Evolutionary conservation across 2,113 vertebrate species (phyloP), one percentile per base, ranked within the genome.

Genomic region (Drymodes brunneopygia): DNA sequence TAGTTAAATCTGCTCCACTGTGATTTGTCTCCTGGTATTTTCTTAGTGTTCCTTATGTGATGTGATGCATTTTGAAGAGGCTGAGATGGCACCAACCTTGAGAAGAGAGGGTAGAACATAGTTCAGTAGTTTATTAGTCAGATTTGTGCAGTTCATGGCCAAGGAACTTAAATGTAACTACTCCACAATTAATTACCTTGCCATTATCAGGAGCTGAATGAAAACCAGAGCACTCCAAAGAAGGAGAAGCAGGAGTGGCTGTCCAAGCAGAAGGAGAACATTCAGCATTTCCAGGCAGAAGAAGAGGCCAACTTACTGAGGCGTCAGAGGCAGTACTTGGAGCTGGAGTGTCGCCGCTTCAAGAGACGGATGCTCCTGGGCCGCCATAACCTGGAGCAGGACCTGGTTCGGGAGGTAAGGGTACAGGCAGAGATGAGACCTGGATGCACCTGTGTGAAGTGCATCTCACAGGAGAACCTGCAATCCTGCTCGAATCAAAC

Each of bases 241-340:
- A 99, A 99, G 95, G 99, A 99, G 97, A 99, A 99, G 94, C 99
- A 99, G 92, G 99, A 99, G 83, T 99, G 99, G 99, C 97, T 99
- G 86, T 99, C 99, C 82, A 99, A 99, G 97, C 99, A 99, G 97
- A 99, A 99, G 94, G 99, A 99, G 95, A 99, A 99, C 96, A 98
- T 99, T 97, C 99, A 99, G 92, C 99, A 99, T 98, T 99, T 99
- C 97, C 99, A 99, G 96, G 99, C 99, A 29, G 99, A 99, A 95
- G 99, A 99, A 93, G 99, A 99, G 96, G 99, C 99, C 92, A 99
- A 99, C 96, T 97, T 99, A 45, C 98, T 99, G 88, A 98, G 99
- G 60, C 98, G 98, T 84, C 99, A 99, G 96, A 98, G 99, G 70
- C 99, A 99, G 96, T 99, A 99, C 96, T 96, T 99, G 92, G 99